Conservation (phyloP, 2,797 vertebrate species). For the Pseudochromis fuscus region DNA sequence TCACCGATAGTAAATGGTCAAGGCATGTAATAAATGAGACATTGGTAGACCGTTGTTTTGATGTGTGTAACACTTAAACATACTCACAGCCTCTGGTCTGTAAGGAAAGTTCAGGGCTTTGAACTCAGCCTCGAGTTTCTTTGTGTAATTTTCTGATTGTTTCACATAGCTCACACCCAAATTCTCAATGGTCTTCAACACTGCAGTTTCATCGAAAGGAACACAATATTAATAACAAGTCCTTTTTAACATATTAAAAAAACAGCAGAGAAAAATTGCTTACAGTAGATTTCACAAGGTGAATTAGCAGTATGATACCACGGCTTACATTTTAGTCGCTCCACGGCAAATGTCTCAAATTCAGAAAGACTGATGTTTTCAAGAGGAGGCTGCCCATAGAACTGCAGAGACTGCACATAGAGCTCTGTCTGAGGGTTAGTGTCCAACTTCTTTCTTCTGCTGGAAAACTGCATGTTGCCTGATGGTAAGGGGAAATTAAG, state of each 20-base stretch:
- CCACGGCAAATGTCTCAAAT: constrained; percentile 93
- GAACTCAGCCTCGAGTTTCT: constrained; percentile 83
- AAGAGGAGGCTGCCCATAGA: constrained; percentile 91
- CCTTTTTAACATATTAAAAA: background rate
- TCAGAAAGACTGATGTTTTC: constrained; percentile 92
- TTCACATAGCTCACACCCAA: constrained; percentile 90
- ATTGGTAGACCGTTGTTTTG: background rate
- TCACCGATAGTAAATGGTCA: background rate
- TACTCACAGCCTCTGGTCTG: constrained; percentile 80
- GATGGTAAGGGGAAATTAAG: constrained; percentile 1
- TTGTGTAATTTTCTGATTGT: constrained; percentile 78
- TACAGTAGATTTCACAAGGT: too few species aligned
- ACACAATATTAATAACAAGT: background rate
- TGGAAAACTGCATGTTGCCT: constrained; percentile 73
- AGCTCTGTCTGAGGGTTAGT: constrained; percentile 73
- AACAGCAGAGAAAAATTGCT: background rate
- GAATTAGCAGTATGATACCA: background rate
- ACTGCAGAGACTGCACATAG: constrained; percentile 91
- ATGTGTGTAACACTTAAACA: background rate
- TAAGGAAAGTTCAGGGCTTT: constrained; percentile 88
- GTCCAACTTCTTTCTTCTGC: constrained; percentile 62
- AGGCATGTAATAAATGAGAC: background rate
- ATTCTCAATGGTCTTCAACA: constrained; percentile 93
- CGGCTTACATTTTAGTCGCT: constrained; percentile 91
- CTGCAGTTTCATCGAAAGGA: constrained; percentile 74